These are phyloP conservation scores for Uloborus diversus DNA, from an alignment of 1,140 invertebrate genomes.

Conservation along the genomic window DNA sequence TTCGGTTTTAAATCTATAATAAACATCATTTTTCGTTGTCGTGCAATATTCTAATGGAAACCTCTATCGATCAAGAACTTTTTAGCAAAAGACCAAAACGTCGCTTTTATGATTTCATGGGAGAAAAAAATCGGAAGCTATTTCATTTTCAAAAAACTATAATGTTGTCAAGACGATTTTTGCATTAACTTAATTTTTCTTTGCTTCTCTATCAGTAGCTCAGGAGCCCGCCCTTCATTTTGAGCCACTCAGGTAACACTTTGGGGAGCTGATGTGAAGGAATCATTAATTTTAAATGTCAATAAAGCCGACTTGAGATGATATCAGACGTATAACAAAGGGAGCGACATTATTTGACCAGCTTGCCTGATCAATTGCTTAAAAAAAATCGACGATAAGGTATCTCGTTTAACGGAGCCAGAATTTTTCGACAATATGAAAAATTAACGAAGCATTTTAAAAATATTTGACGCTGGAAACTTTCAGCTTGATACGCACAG, in stretches of 20 bases:
- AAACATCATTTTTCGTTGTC: background rate
- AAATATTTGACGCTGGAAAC: too few species aligned
- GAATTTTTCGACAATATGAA: background rate
- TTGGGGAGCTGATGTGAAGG: background rate
- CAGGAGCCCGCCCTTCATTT: background rate
- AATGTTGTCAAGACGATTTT: background rate
- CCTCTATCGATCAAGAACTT: slow-evolving; percentile 2
- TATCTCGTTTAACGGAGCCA: background rate
- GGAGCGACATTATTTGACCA: background rate
- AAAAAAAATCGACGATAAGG: slow-evolving; percentile 13
- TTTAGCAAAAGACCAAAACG: background rate
- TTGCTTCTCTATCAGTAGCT: background rate
- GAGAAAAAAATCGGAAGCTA: background rate
- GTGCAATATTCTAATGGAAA: background rate
- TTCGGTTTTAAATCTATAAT: slow-evolving; percentile 9
- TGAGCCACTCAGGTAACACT: background rate
- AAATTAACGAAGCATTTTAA: too few species aligned
- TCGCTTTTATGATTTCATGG: slow-evolving; percentile 1
- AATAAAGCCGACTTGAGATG: slow-evolving; percentile 11
- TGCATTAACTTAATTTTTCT: background rate
- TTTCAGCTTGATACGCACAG: too few species aligned
- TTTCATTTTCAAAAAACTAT: background rate
- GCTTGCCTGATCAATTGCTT: background rate
- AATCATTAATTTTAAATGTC: slow-evolving; percentile 41
- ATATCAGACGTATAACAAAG: background rate